These are phyloP conservation scores for Hestina assimilis DNA, from an alignment of 1,140 invertebrate genomes.

Conservation along the genomic window DNA sequence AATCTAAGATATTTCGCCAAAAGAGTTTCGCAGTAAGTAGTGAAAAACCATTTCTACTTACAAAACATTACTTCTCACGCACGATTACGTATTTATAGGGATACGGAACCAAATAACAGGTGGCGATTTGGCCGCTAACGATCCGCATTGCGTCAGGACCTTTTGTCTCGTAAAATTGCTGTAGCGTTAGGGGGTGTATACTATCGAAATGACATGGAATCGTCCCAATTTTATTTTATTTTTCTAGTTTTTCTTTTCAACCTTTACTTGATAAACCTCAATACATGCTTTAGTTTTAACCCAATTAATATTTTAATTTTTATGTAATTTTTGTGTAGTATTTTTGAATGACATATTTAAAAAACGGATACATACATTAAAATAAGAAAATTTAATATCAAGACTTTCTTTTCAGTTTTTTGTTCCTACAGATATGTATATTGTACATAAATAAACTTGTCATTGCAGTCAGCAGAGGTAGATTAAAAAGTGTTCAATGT, in stretches of 20 bases:
- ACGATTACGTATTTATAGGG: slow-evolving; percentile 25
- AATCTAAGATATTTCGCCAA: neutral
- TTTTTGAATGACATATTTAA: neutral
- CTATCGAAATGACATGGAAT: neutral
- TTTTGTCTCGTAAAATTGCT: slow-evolving; percentile 45
- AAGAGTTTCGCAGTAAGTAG: neutral
- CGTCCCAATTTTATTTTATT: neutral
- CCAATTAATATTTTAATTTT: neutral
- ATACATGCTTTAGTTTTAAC: too few species aligned
- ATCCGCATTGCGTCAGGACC: slow-evolving; percentile 46
- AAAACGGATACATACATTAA: neutral
- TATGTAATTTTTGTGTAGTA: neutral
- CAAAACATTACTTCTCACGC: slow-evolving; percentile 10
- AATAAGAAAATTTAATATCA: too few species aligned
- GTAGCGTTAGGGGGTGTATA: slow-evolving; percentile 18
- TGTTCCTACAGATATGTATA: too few species aligned
- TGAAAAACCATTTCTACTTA: neutral
- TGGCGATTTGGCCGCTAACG: slow-evolving; percentile 38
- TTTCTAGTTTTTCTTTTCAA: neutral
- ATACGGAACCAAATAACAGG: slow-evolving; percentile 41
- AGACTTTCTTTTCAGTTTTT: too few species aligned
- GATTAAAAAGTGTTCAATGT: too few species aligned
- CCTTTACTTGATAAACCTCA: neutral
- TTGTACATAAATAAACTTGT: too few species aligned
- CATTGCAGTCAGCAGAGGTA: too few species aligned